Evolutionary conservation across 1,140 invertebrate genomes (phyloP).

Genomic region (Planococcus citri): DNA sequence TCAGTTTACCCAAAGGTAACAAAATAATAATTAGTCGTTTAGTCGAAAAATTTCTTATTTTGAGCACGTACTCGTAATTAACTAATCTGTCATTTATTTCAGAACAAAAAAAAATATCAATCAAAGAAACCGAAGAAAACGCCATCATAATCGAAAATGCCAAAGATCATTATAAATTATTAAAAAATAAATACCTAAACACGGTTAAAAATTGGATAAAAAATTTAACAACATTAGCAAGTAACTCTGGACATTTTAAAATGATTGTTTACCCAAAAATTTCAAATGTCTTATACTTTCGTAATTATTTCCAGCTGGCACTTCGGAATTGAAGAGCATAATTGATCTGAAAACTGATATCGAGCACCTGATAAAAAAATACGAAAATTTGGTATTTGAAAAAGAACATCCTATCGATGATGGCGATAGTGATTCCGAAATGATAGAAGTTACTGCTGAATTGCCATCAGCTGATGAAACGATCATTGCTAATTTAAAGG

Average conservation of each 20-base stretch:
- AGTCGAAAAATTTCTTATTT: background rate
- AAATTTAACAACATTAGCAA: constrained; percentile 28
- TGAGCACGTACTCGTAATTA: no score
- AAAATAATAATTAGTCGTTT: background rate
- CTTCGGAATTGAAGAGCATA: constrained; percentile 13
- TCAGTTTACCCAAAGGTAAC: constrained; percentile 17
- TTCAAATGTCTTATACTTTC: background rate
- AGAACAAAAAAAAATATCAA: background rate
- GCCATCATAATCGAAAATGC: constrained; percentile 30
- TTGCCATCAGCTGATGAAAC: background rate
- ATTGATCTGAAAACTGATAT: constrained; percentile 27
- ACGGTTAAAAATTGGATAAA: constrained; percentile 31
- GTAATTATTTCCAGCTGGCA: background rate
- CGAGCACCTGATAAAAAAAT: constrained; percentile 26
- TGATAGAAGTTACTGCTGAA: background rate
- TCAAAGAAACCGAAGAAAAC: constrained; percentile 32
- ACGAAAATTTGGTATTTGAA: constrained; percentile 25
- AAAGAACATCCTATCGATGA: background rate
- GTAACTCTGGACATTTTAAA: constrained; percentile 22
- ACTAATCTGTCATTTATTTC: background rate
- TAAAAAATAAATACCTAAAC: constrained; percentile 31
- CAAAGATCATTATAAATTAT: constrained; percentile 28
- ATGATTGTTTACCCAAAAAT: background rate
- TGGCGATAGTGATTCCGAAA: constrained; percentile 13
- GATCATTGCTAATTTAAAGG: constrained; percentile 1